Evolutionary conservation across 2,113 vertebrate species (phyloP).

Genomic region (Ia io): DNA sequence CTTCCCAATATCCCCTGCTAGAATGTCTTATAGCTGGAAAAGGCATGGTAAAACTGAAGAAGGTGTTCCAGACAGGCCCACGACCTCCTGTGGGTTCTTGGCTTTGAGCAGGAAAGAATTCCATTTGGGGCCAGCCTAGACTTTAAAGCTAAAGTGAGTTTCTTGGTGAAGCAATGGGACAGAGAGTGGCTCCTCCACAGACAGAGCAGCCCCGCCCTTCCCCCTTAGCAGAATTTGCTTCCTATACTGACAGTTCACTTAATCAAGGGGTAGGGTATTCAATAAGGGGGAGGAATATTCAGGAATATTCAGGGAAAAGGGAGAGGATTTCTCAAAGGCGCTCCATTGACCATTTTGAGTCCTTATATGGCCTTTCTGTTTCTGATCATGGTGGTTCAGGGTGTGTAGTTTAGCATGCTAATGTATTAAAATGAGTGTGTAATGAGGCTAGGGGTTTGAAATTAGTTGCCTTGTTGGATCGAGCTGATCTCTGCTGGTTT

Average conservation of each 20-base stretch:
- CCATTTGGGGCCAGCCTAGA: not conserved
- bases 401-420: not conserved
- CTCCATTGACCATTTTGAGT: not conserved
- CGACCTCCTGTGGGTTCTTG: not conserved
- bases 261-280: not conserved
- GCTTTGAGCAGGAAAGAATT: not conserved
- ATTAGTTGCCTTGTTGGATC: not conserved
- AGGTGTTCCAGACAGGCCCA: not conserved
- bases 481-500: not conserved
- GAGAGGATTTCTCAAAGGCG: not conserved
- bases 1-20: not conserved
- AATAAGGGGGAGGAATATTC: not conserved
- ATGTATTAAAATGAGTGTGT: not conserved
- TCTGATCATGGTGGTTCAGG: not conserved
- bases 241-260: not conserved
- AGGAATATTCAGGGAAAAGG: not conserved
- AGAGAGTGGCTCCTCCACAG: not conserved
- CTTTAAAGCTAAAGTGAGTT: not conserved
- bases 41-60: not conserved
- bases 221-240: not conserved
- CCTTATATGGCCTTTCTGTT: not conserved
- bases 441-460: not conserved
- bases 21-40: not conserved
- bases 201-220: not conserved
- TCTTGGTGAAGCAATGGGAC: not conserved